phyloP scores from a whole-genome alignment of 2,797 vertebrate genomes.

The Furcifer pardalis region DNA sequence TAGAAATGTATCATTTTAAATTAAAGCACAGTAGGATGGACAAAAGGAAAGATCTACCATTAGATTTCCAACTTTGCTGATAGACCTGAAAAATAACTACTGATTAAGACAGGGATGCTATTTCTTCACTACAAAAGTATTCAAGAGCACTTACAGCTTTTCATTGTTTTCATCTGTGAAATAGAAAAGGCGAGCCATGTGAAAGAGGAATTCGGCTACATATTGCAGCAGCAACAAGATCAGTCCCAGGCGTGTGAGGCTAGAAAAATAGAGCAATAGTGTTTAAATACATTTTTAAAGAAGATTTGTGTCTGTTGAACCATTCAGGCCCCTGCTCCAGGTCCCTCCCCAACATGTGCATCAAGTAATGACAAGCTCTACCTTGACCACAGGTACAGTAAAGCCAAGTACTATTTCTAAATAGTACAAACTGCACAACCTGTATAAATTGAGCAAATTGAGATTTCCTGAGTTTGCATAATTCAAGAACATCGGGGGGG shows the following conservation, averaged over 20 bases:
- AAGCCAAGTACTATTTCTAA: background rate
- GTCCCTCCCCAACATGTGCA: background rate
- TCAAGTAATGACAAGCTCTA: background rate
- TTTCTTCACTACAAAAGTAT: background rate
- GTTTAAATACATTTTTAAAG: background rate
- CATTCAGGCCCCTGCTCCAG: background rate
- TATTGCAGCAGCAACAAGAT: constrained; percentile 93
- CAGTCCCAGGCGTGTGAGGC: constrained; percentile 91
- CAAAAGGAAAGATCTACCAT: background rate
- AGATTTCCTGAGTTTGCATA: background rate
- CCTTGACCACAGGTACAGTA: background rate
- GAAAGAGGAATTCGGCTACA: constrained; percentile 90
- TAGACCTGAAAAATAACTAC: background rate
- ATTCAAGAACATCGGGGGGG: too few species aligned
- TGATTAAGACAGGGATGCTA: background rate
- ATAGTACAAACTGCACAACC: background rate
- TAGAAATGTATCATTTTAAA: background rate
- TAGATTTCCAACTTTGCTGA: background rate
- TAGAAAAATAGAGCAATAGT: constrained; percentile 54
- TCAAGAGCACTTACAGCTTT: constrained; percentile 85
- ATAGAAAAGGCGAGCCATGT: constrained; percentile 90
- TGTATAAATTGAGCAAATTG: background rate
- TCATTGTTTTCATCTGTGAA: constrained; percentile 94
- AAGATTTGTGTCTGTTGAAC: background rate
- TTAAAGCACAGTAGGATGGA: background rate